These are phyloP conservation scores for Rhagium mordax DNA, from an alignment of 2,888 invertebrate species.

Conservation along the genomic window DNA sequence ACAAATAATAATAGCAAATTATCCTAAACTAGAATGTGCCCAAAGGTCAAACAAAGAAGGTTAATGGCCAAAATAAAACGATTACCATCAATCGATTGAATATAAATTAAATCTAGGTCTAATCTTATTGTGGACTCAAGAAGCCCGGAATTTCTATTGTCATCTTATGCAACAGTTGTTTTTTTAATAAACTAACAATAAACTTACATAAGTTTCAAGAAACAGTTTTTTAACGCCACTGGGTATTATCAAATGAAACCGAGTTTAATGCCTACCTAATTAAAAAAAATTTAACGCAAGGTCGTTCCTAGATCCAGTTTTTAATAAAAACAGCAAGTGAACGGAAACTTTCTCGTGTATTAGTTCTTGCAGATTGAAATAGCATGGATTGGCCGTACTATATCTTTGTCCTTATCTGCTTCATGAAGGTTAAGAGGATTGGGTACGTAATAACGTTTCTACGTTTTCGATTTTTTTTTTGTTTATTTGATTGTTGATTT, in stretches of 20 bases:
- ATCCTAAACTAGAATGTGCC: too few relatives aligned
- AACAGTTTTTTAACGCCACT: not conserved
- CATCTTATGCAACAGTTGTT: not conserved
- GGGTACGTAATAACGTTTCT: too few relatives aligned
- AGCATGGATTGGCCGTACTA: conserved; percentile 25
- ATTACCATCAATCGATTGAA: too few relatives aligned
- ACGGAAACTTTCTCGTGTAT: conserved; percentile 58
- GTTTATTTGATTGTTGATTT: too few relatives aligned
- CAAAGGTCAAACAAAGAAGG: too few relatives aligned
- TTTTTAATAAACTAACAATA: not conserved
- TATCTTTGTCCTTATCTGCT: not conserved
- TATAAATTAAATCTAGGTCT: not conserved
- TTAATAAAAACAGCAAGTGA: conserved; percentile 46
- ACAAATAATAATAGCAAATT: too few relatives aligned
- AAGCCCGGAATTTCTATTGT: not conserved
- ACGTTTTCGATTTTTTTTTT: too few relatives aligned
- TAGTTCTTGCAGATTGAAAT: conserved; percentile 31
- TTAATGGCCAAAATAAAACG: too few relatives aligned
- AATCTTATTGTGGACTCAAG: not conserved
- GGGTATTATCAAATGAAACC: not conserved
- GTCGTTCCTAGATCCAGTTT: conserved; percentile 62
- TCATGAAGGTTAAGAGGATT: conserved; percentile 5
- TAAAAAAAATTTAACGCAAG: conserved; percentile 53
- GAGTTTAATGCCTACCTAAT: conserved; percentile 18
- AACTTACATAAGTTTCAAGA: not conserved